Evolutionary conservation across 1,140 invertebrate genomes (phyloP), one percentile per base, ranked within the genome.

Genomic region (Ostrea denselamellosa): DNA sequence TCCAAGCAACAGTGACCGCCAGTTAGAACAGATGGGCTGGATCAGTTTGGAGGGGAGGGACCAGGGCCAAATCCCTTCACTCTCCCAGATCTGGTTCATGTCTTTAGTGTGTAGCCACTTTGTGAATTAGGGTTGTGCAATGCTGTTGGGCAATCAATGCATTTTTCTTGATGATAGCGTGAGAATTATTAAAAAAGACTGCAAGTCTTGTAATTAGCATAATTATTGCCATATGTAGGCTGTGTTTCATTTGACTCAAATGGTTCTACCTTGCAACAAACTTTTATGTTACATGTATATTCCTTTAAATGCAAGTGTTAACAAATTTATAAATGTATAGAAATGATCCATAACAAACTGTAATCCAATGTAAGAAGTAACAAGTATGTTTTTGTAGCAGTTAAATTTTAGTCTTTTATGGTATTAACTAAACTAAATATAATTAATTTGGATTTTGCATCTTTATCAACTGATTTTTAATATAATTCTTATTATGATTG

Each of bases 71-170:
- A 17, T 62, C 58, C 58, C 68, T 77, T 9, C 68, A 14, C 25
- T 25, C 14, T 7, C 14, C 9, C 25, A 77, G 68, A 28, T 28
- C 68, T 77, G 68, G 68, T 77, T 77, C 5, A 28, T 77, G 25
- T 77, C 25, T 62, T 22, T 77, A 77, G 68, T 77, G 25, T 17
- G 25, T 77, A 77, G 68, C 25, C 25, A 28, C 28, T 25, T 34
- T 77, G 22, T 77, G 8, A 34, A 28, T 34, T 28, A 77, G 68
- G 68, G 68, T 77, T 77, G 68, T 77, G 68, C 68, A 77, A 77
- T 77, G 68, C 25, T 77, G 68, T 10, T 28, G 25, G 68, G 68
- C 68, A 77, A 77, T 77, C 68, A 77, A 34, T 71, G 10, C 65
- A 71, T 77, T 77, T 25, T 22, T 77, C 25, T 5, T 77, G 25